These are phyloP conservation scores for Notechis scutatus DNA, from an alignment of 2,113 vertebrate species.

Conservation along the genomic window DNA sequence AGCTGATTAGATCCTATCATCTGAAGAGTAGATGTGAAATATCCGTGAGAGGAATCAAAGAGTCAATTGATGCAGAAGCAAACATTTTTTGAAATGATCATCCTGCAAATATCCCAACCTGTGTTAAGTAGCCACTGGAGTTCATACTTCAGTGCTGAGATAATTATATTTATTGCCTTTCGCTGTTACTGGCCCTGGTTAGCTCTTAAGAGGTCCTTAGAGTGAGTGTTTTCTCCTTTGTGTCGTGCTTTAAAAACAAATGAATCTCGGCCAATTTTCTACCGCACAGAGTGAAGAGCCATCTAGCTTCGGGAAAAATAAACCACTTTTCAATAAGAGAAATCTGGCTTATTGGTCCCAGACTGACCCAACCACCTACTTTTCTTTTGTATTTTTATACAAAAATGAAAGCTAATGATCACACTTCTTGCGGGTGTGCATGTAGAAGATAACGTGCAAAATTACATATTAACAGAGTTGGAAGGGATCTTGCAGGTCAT, in stretches of 20 bases:
- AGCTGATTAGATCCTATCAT: neutral
- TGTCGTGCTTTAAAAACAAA: neutral
- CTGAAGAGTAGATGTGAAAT: neutral
- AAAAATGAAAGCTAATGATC: neutral
- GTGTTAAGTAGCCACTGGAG: neutral
- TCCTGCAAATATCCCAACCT: neutral
- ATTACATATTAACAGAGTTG: too few relatives aligned
- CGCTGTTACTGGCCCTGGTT: neutral
- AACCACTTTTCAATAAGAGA: neutral
- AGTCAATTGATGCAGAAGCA: neutral
- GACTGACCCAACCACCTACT: neutral
- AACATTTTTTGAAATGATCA: neutral
- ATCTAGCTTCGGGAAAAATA: neutral
- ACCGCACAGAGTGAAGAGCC: neutral
- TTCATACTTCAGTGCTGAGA: neutral
- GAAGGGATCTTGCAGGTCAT: too few relatives aligned
- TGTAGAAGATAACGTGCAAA: too few relatives aligned
- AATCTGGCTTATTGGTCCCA: neutral
- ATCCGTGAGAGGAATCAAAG: neutral
- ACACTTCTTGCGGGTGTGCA: neutral
- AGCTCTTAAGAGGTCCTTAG: neutral
- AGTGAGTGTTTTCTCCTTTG: neutral
- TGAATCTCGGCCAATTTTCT: neutral
- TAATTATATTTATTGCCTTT: neutral
- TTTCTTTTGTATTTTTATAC: neutral